Evolutionary conservation across 2,888 invertebrate genomes (phyloP).

Genomic region (Prosopocoilus inquinatus): DNA sequence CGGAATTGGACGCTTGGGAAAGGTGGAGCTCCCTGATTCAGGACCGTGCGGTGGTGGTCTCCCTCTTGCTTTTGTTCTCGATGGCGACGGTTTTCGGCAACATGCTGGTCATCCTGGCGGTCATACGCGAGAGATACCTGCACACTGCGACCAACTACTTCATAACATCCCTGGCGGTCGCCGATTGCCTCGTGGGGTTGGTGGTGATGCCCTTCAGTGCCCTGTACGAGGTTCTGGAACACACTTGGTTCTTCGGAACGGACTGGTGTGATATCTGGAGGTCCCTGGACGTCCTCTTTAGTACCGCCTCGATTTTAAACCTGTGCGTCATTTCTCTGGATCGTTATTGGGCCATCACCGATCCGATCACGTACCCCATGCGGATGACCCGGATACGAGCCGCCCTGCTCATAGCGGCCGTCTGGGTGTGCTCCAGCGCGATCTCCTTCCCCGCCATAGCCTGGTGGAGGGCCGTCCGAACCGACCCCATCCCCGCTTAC

Average conservation of each 20-base stretch:
- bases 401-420: conserved; percentile 83
- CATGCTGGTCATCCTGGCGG: conserved; percentile 89
- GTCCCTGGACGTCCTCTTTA: conserved; percentile 93
- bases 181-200: conserved; percentile 92
- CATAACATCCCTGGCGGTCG: conserved; percentile 93
- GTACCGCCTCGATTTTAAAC: conserved; percentile 96
- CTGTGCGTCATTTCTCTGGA: conserved; percentile 95
- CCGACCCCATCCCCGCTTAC: conserved; percentile 75
- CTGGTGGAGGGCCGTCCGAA: conserved; percentile 90
- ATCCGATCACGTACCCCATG: conserved; percentile 96
- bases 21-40: conserved; percentile 58
- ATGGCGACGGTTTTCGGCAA: conserved; percentile 94
- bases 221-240: conserved; percentile 82
- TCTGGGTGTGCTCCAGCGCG: conserved; percentile 95
- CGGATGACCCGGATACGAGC: conserved; percentile 89
- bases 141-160: conserved; percentile 98
- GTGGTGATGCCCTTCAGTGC: conserved; percentile 98
- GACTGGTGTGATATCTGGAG: conserved; percentile 99
- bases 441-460: conserved; percentile 98
- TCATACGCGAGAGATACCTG: conserved; percentile 87
- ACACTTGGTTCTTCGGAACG: conserved; percentile 91
- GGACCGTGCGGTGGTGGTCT: conserved; percentile 74
- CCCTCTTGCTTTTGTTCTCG: conserved; percentile 82
- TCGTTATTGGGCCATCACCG: conserved; percentile 98
- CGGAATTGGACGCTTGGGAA: conserved; percentile 47